Percentiles rank a stretch among this genome's conserved stretches.
phyloP scores from a whole-genome alignment of 2,797 vertebrate species.

The Propithecus deckenii region DNA sequence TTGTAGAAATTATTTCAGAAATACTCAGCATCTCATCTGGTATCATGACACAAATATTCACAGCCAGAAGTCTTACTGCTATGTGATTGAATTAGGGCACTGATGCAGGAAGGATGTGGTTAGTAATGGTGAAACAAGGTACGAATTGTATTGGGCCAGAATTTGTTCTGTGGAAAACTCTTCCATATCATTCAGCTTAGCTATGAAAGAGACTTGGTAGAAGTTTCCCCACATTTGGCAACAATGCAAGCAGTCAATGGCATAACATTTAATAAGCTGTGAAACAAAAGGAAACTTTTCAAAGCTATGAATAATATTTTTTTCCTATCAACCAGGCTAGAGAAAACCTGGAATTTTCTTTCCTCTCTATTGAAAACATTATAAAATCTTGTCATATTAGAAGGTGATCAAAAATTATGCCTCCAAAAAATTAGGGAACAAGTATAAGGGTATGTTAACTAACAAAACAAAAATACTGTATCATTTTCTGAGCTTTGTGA shows the following conservation, averaged over 20 bases:
- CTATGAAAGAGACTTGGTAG: background rate
- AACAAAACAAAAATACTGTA: background rate
- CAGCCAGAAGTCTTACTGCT: background rate
- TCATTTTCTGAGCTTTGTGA: background rate
- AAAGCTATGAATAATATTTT: background rate
- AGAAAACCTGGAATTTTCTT: background rate
- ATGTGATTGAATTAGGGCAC: fast-evolving
- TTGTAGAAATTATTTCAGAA: background rate
- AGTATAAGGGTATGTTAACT: background rate
- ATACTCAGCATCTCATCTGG: background rate
- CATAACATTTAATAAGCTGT: background rate
- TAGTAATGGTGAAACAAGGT: no score
- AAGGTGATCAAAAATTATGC: background rate
- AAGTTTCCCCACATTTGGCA: background rate
- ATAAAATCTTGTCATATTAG: background rate
- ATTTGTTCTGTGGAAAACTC: background rate
- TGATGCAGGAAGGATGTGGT: background rate
- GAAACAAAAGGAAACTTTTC: background rate
- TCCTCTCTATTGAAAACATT: background rate
- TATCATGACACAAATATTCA: background rate
- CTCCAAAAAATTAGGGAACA: background rate
- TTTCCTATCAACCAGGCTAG: background rate
- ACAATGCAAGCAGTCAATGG: background rate
- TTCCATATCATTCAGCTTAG: background rate
- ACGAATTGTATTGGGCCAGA: background rate